Base-by-base conservation (phyloP, 2,888 invertebrate genomes). In the Rhogogaster chlorosoma region DNA sequence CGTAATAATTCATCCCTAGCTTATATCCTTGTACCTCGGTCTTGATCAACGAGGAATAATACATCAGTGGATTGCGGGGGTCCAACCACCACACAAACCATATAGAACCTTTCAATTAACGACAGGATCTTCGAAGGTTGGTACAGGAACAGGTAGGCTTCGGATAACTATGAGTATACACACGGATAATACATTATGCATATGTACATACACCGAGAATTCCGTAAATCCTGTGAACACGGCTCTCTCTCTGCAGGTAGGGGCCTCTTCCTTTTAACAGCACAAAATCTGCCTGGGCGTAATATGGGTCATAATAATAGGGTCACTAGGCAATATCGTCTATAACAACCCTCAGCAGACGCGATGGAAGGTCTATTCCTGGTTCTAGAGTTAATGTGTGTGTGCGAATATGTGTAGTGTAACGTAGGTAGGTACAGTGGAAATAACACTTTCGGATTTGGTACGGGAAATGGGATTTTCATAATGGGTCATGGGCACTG, bases 321-420 rank as follows among this genome's bases (percentile, higher is more conserved):
- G 80, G 80, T 80, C 80, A 80, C 80, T n/a, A 36, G 38, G 80
- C 57, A 61, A 80, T 80, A 80, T 61, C 80, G 61, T 36, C 22
- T 57, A 22, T 61, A 49, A 53, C 29, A 77, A 77, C 49, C 49
- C 32, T 38, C n/a, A n/a, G 53, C 42, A 42, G 42, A 73, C 12
- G 22, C 9, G 38, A 53, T 77, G 15, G n/a, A 49, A 53, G 18
- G 15, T 77, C 77, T 49, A 53, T 77, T 49, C 26, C 77, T 32
- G 77, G 29, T 49, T 32, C 18, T 26, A 7, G 77, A 49, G 18
- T 53, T 22, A 7, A 2, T 26, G 38, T 45, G 45, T 70, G 18
- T 12, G 36, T n/a, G 7, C 6, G 32, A 15, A 9, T 18, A 36
- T 70, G 75, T 75, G 45, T 45, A 71, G 42, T 12, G n/a, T 32